phyloP scores from a whole-genome alignment of 1,140 invertebrate species.

The Drosophila asahinai region DNA sequence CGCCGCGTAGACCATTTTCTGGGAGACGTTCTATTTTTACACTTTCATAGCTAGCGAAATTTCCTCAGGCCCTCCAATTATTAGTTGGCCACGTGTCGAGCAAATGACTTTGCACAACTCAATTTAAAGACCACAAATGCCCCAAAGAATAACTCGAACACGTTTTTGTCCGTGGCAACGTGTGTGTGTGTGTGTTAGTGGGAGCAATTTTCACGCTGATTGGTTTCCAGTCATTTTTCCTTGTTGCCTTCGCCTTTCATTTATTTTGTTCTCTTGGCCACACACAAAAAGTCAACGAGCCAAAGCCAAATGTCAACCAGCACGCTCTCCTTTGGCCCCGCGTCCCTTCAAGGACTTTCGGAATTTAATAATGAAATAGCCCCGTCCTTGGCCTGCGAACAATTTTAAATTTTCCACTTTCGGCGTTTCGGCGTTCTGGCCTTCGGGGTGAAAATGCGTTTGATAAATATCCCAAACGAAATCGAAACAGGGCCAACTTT shows the following conservation, averaged over 20 bases:
- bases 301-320: conserved; percentile 73
- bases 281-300: conserved; percentile 68
- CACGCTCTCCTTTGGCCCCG: background rate
- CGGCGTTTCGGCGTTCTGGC: conserved; percentile 38
- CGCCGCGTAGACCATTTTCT: background rate
- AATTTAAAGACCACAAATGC: conserved; percentile 61
- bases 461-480: conserved; percentile 66
- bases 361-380: conserved; percentile 83
- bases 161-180: conserved; percentile 6
- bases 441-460: conserved; percentile 55
- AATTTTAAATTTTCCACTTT: conserved; percentile 62
- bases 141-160: conserved; percentile 44
- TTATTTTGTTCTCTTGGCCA: conserved; percentile 50
- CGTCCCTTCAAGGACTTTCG: conserved; percentile 50
- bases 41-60: background rate
- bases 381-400: conserved; percentile 56
- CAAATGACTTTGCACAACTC: conserved; percentile 55
- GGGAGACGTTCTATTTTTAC: no score
- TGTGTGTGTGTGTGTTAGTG: conserved; percentile 26
- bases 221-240: conserved; percentile 74
- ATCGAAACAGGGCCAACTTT: conserved; percentile 48
- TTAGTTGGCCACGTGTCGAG: conserved; percentile 23
- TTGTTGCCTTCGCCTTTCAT: conserved; percentile 54
- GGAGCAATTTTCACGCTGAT: conserved; percentile 80
- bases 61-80: conserved; percentile 3